phyloP scores from a whole-genome alignment of 1,140 invertebrate species.

The Ooceraea biroi region DNA sequence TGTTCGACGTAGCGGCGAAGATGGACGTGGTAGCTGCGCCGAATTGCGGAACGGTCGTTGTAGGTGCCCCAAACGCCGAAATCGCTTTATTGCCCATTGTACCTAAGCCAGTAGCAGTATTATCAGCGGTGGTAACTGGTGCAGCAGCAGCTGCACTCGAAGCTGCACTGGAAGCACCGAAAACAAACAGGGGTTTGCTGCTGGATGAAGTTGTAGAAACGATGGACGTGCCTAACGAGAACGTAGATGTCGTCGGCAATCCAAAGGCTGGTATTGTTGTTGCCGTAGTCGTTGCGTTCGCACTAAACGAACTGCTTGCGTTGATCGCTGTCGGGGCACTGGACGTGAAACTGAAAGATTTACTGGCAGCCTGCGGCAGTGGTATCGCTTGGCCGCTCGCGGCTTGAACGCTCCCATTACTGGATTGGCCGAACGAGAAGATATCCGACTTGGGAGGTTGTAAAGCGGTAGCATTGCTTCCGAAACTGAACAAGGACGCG shows the following conservation, averaged over 20 bases:
- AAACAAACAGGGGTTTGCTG: constrained; percentile 65
- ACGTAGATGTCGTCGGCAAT: constrained; percentile 12
- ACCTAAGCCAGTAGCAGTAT: neutral
- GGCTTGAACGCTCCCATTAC: neutral
- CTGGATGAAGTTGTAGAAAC: constrained; percentile 16
- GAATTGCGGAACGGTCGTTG: constrained; percentile 36
- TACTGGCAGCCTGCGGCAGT: neutral
- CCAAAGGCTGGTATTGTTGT: constrained; percentile 25
- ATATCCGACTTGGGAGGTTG: constrained; percentile 24
- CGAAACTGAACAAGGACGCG: constrained; percentile 30
- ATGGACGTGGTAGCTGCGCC: constrained; percentile 41
- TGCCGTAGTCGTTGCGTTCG: neutral
- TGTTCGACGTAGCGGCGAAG: constrained; percentile 41
- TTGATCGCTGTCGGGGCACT: neutral
- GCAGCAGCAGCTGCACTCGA: neutral
- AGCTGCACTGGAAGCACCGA: constrained; percentile 46
- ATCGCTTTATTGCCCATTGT: constrained; percentile 1
- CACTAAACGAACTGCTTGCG: neutral
- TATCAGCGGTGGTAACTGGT: neutral
- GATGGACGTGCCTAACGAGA: neutral
- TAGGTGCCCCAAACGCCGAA: constrained; percentile 34
- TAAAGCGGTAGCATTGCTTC: neutral
- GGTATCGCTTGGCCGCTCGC: neutral
- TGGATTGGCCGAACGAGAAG: constrained; percentile 22
- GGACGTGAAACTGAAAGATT: constrained; percentile 36